Percentiles rank a stretch among this genome's conserved stretches.
Evolutionary conservation across 2,797 vertebrate species (phyloP).

Genomic region (Lerista edwardsae): DNA sequence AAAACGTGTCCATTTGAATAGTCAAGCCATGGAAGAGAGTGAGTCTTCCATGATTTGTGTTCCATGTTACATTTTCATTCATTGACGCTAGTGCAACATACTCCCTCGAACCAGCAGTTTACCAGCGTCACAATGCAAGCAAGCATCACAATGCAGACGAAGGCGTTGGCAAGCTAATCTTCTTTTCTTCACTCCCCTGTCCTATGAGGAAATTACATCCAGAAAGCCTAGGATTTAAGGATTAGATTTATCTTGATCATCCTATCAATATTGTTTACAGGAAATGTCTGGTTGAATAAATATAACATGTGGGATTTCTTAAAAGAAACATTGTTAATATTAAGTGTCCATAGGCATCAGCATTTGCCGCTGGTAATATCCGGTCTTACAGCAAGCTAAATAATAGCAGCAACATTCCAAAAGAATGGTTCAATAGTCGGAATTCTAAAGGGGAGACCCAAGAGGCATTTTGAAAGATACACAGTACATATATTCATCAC

Average conservation of each 20-base stretch:
- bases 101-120: not conserved
- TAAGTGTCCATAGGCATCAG: not conserved
- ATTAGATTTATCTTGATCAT: not conserved
- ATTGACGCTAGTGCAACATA: not conserved
- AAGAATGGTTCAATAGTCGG: not conserved
- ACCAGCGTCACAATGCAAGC: not conserved
- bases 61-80: not conserved
- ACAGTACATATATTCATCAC: not conserved
- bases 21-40: not conserved
- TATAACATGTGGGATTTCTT: not conserved
- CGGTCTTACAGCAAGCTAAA: not conserved
- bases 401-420: not conserved
- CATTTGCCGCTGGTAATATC: not conserved
- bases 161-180: not conserved
- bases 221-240: not conserved
- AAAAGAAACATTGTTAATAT: not conserved
- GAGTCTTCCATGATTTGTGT: not conserved
- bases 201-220: not conserved
- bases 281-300: not conserved
- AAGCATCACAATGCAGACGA: not conserved
- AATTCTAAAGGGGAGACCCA: not conserved
- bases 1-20: not conserved
- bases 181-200: not conserved
- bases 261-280: not conserved
- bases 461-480: not conserved